Evolutionary conservation across 2,888 invertebrate species (phyloP).

Genomic region (Dyspetes luteomarginatus): DNA sequence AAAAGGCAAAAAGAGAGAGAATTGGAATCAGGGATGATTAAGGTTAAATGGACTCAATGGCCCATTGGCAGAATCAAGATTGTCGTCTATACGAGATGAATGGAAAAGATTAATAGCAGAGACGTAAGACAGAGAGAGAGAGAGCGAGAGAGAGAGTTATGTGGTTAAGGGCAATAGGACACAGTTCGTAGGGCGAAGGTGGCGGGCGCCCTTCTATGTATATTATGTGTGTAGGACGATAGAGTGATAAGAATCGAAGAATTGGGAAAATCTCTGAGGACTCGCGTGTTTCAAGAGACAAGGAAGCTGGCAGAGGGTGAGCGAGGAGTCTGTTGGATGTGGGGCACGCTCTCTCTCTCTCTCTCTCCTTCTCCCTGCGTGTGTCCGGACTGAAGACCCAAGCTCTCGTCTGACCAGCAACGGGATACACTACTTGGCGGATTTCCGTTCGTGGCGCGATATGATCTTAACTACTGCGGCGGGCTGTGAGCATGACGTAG

Average conservation of each 20-base stretch:
- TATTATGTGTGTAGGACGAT: not conserved
- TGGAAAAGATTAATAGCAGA: slow-evolving; percentile 38
- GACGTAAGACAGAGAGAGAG: too few relatives aligned
- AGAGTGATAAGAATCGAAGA: slow-evolving; percentile 50
- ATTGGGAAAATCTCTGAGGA: not conserved
- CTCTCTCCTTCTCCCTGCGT: too few relatives aligned
- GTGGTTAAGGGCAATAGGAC: slow-evolving; percentile 22
- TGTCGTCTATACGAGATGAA: slow-evolving; percentile 23
- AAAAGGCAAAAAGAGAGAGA: not conserved
- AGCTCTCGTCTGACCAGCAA: too few relatives aligned
- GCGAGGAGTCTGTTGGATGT: not conserved
- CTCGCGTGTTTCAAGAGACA: not conserved
- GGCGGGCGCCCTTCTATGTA: not conserved
- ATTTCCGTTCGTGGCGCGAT: too few relatives aligned
- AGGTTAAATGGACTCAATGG: slow-evolving; percentile 53
- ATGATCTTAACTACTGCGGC: too few relatives aligned
- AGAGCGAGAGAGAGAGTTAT: too few relatives aligned
- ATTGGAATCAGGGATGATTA: slow-evolving; percentile 37
- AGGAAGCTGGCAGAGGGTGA: not conserved
- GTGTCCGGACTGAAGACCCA: too few relatives aligned
- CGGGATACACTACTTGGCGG: too few relatives aligned
- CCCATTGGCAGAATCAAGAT: slow-evolving; percentile 36
- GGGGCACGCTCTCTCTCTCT: too few relatives aligned
- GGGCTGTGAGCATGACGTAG: too few relatives aligned
- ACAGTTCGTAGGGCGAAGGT: slow-evolving; percentile 23